These are phyloP conservation scores for Prolemur simus DNA, from an alignment of 2,113 vertebrate species.

Conservation along the genomic window DNA sequence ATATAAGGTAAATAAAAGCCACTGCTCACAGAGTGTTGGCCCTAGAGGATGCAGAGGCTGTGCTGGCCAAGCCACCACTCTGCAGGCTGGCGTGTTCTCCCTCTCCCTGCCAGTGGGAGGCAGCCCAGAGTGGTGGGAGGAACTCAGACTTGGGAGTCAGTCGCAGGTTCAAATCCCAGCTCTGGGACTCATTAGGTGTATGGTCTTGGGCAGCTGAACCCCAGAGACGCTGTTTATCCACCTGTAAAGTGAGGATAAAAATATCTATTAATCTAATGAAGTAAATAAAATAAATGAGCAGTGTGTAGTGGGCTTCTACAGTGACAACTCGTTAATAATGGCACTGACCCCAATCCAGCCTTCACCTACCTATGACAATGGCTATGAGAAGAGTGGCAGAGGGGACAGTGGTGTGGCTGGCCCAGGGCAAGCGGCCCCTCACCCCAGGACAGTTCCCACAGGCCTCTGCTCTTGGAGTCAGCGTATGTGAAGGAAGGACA, in stretches of 20 bases:
- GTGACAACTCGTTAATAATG: not conserved
- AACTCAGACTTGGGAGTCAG: not conserved
- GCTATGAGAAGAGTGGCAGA: not conserved
- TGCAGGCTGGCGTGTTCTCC: accelerated
- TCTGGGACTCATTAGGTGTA: not conserved
- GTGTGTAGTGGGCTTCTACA: not conserved
- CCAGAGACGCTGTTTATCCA: not conserved
- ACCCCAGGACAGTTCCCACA: no score
- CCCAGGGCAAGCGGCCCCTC: not conserved
- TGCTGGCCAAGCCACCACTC: not conserved
- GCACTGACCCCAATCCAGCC: not conserved
- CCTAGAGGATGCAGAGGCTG: not conserved
- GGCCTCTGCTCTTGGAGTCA: not conserved
- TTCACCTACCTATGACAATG: not conserved
- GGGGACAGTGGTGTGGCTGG: not conserved
- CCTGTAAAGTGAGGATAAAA: not conserved
- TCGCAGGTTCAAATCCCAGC: conserved; percentile 43
- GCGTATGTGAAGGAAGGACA: not conserved
- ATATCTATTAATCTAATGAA: not conserved
- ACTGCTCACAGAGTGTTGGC: not conserved
- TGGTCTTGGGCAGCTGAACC: not conserved
- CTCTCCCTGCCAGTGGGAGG: not conserved
- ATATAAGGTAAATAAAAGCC: conserved; percentile 71
- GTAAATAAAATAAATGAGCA: not conserved
- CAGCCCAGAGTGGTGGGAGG: not conserved